phyloP scores from a whole-genome alignment of 2,113 vertebrate species.

The Peromyscus californicus region DNA sequence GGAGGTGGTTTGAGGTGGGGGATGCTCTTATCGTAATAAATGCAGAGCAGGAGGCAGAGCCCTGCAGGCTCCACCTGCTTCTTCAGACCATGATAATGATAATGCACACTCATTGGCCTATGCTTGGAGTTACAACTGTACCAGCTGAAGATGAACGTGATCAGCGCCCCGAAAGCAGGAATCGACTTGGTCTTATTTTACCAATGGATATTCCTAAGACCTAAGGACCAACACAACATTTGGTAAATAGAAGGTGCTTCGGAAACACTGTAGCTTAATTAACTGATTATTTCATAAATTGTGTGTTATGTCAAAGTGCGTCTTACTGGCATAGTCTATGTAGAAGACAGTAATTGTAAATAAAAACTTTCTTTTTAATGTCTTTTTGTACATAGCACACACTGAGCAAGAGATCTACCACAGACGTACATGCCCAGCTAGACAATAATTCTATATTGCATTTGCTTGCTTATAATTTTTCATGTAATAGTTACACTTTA shows the following conservation, averaged over 20 bases:
- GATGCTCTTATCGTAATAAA: neutral
- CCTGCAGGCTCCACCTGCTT: neutral
- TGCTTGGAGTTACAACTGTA: neutral
- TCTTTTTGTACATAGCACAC: neutral
- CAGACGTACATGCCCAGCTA: neutral
- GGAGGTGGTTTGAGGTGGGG: neutral
- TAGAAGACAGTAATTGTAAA: neutral
- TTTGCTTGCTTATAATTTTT: neutral
- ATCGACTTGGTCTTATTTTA: neutral
- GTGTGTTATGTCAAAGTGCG: neutral
- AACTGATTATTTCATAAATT: neutral
- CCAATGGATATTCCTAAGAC: neutral
- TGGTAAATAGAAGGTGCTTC: neutral
- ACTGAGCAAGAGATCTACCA: neutral
- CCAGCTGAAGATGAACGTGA: neutral
- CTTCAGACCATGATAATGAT: neutral
- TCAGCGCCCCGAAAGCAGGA: neutral
- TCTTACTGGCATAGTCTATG: neutral
- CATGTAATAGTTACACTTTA: neutral
- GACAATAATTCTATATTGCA: neutral
- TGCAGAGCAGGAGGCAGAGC: neutral
- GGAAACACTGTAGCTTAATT: neutral
- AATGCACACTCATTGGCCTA: neutral
- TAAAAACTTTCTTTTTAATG: neutral
- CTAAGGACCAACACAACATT: neutral